phyloP scores from a whole-genome alignment of 2,888 invertebrate species.

The Drosophila emarginata region DNA sequence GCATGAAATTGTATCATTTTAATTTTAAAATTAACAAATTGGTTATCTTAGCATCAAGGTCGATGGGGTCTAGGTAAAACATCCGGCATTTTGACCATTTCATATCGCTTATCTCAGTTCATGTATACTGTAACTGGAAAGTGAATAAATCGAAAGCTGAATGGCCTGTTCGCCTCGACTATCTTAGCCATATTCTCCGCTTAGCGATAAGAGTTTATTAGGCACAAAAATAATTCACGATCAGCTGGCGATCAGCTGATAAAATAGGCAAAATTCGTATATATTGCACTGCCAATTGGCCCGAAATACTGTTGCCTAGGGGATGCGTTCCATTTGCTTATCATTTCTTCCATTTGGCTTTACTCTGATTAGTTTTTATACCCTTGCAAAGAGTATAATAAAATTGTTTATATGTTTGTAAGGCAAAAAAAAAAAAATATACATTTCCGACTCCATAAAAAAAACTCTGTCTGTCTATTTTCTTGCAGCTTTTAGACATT shows the following conservation, averaged over 20 bases:
- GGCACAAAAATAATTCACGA: neutral
- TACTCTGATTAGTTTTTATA: neutral
- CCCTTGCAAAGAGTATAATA: too few species aligned
- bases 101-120: neutral
- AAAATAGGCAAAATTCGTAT: neutral
- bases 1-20: too few species aligned
- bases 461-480: too few species aligned
- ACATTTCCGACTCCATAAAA: too few species aligned
- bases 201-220: neutral
- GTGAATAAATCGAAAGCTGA: neutral
- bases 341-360: neutral
- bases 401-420: too few species aligned
- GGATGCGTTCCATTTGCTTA: neutral
- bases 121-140: neutral
- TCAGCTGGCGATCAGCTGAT: conserved; percentile 7
- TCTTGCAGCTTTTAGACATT: too few species aligned
- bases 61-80: neutral
- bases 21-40: too few species aligned
- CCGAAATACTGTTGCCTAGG: conserved; percentile 1
- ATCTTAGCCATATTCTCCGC: neutral
- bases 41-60: too few species aligned
- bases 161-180: neutral
- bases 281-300: neutral
- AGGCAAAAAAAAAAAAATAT: too few species aligned
- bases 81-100: neutral